A percentile compares a stretch with the other conserved stretches of the same genome.
Conservation (phyloP, 1,140 invertebrate genomes). For the Caerostris extrusa region DNA sequence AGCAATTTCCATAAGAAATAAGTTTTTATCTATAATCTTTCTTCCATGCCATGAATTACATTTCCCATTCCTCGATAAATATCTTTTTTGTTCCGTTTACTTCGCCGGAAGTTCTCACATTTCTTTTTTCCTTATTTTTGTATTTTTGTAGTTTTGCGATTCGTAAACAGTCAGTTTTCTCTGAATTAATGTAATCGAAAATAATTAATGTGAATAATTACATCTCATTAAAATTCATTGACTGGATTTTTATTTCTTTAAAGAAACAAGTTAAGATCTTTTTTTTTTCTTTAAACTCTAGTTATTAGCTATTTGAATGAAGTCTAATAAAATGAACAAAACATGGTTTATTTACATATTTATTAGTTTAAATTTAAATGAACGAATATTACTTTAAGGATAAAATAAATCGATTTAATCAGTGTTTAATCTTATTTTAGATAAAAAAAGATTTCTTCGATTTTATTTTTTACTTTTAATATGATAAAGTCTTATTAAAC, state of each 20-base stretch:
- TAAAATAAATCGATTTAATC: too few relatives aligned
- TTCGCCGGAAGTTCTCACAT: neutral
- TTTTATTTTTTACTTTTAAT: too few relatives aligned
- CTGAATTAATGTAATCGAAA: neutral
- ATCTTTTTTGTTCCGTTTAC: neutral
- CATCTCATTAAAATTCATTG: neutral
- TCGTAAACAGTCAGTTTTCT: neutral
- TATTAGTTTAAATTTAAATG: too few relatives aligned
- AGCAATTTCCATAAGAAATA: neutral
- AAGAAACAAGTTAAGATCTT: too few relatives aligned
- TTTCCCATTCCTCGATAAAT: neutral
- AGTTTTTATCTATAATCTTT: constrained; percentile 1
- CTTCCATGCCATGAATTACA: neutral
- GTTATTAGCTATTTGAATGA: too few relatives aligned
- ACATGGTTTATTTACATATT: too few relatives aligned
- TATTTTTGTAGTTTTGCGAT: neutral
- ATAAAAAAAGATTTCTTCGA: too few relatives aligned
- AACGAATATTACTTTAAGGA: too few relatives aligned
- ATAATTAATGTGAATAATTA: constrained; percentile 10
- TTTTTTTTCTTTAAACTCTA: too few relatives aligned
- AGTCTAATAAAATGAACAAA: too few relatives aligned
- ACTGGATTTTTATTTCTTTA: neutral
- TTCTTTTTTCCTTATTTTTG: neutral
- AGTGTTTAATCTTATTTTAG: too few relatives aligned
- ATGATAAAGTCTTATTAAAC: too few relatives aligned